A percentile compares a stretch with the other conserved stretches of the same genome.
phyloP scores from a whole-genome alignment of 2,113 vertebrate genomes.

The Oreochromis tanganicae region DNA sequence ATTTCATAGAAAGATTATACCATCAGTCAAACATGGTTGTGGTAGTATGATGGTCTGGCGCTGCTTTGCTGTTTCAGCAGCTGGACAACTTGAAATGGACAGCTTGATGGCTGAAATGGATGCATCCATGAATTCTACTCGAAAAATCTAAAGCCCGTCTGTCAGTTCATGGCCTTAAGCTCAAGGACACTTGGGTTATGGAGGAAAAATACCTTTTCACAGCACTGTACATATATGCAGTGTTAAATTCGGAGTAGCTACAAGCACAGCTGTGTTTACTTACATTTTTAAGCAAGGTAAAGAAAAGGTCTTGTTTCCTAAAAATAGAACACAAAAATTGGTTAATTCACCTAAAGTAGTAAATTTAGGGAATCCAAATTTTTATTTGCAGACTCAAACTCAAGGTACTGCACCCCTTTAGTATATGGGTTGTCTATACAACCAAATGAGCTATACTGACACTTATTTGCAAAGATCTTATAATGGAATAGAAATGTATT shows the following conservation, averaged over 20 bases:
- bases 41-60: background rate
- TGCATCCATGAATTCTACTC: background rate
- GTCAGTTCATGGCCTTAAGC: background rate
- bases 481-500: background rate
- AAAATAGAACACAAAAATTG: background rate
- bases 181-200: background rate
- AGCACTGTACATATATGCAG: background rate
- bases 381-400: background rate
- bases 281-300: background rate
- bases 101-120: background rate
- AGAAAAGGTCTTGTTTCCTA: background rate
- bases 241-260: background rate
- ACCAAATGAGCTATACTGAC: background rate
- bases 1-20: background rate
- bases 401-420: background rate
- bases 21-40: background rate
- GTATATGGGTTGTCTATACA: background rate
- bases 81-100: background rate
- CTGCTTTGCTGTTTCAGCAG: background rate
- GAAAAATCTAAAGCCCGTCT: background rate
- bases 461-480: background rate
- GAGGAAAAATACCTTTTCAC: background rate
- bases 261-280: background rate
- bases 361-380: background rate
- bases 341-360: background rate